phyloP scores from a whole-genome alignment of 2,797 vertebrate genomes.

The Parauchenoglanis punctatus region DNA sequence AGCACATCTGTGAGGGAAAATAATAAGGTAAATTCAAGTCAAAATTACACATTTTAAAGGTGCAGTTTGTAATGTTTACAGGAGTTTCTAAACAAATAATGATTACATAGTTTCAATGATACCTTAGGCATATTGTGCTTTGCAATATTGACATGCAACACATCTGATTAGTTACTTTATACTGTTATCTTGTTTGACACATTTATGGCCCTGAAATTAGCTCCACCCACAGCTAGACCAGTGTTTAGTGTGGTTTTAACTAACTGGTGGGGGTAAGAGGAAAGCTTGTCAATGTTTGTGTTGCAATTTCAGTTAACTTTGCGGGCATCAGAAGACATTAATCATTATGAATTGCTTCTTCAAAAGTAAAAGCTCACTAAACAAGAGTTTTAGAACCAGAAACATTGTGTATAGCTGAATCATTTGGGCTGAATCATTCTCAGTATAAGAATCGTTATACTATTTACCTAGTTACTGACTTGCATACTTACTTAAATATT shows the following conservation, averaged over 20 bases:
- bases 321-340: not conserved
- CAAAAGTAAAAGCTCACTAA: not conserved
- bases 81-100: not conserved
- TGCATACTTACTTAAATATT: not conserved
- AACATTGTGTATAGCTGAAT: not conserved
- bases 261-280: not conserved
- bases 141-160: not conserved
- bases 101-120: not conserved
- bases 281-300: not conserved
- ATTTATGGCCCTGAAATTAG: not conserved
- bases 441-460: too few species aligned
- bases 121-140: not conserved
- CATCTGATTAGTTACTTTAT: not conserved
- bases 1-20: slow-evolving; percentile 78
- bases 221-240: not conserved
- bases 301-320: not conserved
- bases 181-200: not conserved
- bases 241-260: not conserved
- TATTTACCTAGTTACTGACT: not conserved
- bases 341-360: not conserved
- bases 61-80: not conserved
- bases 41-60: not conserved
- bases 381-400: not conserved
- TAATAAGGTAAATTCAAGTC: not conserved
- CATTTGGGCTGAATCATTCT: too few species aligned